These are phyloP conservation scores for Sebastolobus altivelis DNA, from an alignment of 2,797 vertebrate species.

Conservation along the genomic window DNA sequence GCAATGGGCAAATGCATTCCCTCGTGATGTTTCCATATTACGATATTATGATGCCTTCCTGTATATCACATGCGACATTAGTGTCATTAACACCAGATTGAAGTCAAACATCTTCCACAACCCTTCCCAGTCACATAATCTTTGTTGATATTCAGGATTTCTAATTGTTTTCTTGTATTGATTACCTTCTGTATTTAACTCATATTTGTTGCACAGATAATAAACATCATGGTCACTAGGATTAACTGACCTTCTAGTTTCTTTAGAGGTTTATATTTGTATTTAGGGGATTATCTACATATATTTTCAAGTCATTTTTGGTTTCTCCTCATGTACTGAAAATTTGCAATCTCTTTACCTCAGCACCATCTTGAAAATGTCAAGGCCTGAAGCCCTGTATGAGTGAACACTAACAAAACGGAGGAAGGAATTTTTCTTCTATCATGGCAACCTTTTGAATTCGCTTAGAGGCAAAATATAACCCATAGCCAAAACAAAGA, in stretches of 20 bases:
- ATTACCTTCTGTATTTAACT: background rate
- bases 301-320: background rate
- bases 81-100: background rate
- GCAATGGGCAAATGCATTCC: background rate
- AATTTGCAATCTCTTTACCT: conserved; percentile 12
- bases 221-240: background rate
- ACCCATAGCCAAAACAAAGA: conserved; percentile 26
- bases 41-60: background rate
- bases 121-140: background rate
- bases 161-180: background rate
- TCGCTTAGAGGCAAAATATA: conserved; percentile 32
- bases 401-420: background rate
- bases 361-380: conserved; percentile 44
- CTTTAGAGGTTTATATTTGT: conserved; percentile 9
- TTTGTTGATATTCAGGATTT: background rate
- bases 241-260: background rate
- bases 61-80: background rate
- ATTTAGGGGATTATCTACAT: background rate
- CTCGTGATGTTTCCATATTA: conserved; percentile 12
- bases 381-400: conserved; percentile 34
- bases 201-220: background rate
- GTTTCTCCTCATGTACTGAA: background rate
- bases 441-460: conserved; percentile 49
- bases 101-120: background rate
- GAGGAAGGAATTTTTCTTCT: conserved; percentile 18